Evolutionary conservation across 1,140 invertebrate species (phyloP).

Genomic region (Aplysia californica): DNA sequence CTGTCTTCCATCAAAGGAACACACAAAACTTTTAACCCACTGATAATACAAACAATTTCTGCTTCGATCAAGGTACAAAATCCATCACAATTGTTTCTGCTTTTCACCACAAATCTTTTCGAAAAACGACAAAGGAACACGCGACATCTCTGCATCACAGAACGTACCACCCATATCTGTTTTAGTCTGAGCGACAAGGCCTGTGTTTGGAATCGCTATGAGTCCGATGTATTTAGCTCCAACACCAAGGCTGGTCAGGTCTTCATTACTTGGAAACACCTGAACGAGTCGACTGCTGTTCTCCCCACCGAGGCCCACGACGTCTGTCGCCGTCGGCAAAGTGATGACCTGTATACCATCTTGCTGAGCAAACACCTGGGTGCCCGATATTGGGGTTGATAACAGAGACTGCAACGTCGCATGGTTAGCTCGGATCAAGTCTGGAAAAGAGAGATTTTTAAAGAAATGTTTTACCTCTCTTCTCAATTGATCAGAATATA

Average conservation of each 20-base stretch:
- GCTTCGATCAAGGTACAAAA: too few relatives aligned
- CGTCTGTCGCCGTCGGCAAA: constrained; percentile 42
- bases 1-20: too few relatives aligned
- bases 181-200: neutral
- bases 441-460: constrained; percentile 41
- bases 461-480: too few relatives aligned
- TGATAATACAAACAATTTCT: too few relatives aligned
- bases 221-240: constrained; percentile 11
- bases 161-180: too few relatives aligned
- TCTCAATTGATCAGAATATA: too few relatives aligned
- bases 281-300: neutral
- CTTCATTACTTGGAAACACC: constrained; percentile 31
- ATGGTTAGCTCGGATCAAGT: constrained; percentile 43
- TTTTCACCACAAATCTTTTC: too few relatives aligned
- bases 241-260: constrained; percentile 2
- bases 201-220: constrained; percentile 15
- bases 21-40: too few relatives aligned
- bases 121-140: too few relatives aligned
- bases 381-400: constrained; percentile 45
- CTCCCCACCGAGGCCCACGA: constrained; percentile 25
- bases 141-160: too few relatives aligned
- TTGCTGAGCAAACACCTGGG: constrained; percentile 38
- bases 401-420: constrained; percentile 56
- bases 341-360: constrained; percentile 61
- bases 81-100: too few relatives aligned